Conservation (phyloP, 2,888 invertebrate genomes). For the Euplexia lucipara region DNA sequence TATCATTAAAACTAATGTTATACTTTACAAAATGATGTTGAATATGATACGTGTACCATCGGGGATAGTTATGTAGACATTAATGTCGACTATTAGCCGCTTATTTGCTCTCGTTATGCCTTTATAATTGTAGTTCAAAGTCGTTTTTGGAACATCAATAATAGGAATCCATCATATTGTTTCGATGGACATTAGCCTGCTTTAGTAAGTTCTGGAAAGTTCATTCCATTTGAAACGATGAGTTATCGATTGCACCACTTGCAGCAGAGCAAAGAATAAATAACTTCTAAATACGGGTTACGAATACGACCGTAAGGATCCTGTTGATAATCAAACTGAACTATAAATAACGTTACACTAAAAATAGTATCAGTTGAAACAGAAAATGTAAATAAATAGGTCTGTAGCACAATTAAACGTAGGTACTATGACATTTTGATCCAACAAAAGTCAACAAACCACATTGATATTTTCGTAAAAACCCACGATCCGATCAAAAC, state of each 20-base stretch:
- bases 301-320: not conserved
- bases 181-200: conserved; percentile 1
- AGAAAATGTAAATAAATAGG: not conserved
- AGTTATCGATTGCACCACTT: not conserved
- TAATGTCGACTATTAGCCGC: conserved; percentile 30
- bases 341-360: not conserved
- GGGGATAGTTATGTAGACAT: conserved; percentile 21
- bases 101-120: conserved; percentile 48
- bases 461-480: not conserved
- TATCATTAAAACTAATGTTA: conserved; percentile 33
- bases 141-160: conserved; percentile 13
- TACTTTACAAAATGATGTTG: not conserved
- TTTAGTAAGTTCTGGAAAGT: conserved; percentile 5
- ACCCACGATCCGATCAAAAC: not conserved
- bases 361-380: conserved; percentile 10
- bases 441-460: conserved; percentile 1
- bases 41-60: not conserved
- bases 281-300: not conserved
- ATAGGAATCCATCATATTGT: conserved; percentile 9
- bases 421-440: conserved; percentile 4
- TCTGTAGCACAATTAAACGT: conserved; percentile 3
- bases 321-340: not conserved
- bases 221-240: not conserved
- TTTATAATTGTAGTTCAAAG: conserved; percentile 50
- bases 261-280: not conserved